Evolutionary conservation across 1,140 invertebrate species (phyloP).

Genomic region (Pseudachorutes palmiensis): DNA sequence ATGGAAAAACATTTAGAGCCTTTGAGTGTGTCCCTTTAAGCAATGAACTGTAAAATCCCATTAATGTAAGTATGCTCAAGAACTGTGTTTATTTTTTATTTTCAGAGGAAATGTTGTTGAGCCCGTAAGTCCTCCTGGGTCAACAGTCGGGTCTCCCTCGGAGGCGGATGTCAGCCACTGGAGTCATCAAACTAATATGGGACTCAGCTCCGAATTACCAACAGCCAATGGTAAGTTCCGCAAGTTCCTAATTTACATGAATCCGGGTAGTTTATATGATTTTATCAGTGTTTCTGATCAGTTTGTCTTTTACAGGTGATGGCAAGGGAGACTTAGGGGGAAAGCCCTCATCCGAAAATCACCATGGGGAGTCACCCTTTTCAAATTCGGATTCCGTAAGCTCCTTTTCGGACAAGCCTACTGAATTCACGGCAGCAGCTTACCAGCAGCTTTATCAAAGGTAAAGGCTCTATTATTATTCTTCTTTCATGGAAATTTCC

Average conservation of each 20-base stretch:
- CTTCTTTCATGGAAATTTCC: background rate
- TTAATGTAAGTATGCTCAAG: background rate
- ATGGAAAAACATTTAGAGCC: background rate
- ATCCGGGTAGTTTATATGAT: too few species aligned
- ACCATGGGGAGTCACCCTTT: slow-evolving; percentile 38
- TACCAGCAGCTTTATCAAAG: slow-evolving; percentile 36
- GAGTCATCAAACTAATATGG: slow-evolving; percentile 31
- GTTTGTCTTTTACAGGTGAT: slow-evolving; percentile 28
- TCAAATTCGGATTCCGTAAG: slow-evolving; percentile 38
- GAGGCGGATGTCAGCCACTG: slow-evolving; percentile 25
- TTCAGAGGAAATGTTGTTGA: slow-evolving; percentile 27
- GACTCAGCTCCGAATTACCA: slow-evolving; percentile 33
- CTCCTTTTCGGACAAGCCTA: slow-evolving; percentile 36
- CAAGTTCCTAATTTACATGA: too few species aligned
- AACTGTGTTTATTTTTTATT: slow-evolving; percentile 17
- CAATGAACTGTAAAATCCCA: background rate
- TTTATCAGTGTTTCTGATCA: background rate
- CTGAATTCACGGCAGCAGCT: slow-evolving; percentile 32
- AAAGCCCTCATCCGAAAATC: slow-evolving; percentile 28
- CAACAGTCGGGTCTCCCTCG: slow-evolving; percentile 19
- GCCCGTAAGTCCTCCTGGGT: slow-evolving; percentile 26
- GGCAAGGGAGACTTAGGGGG: slow-evolving; percentile 24
- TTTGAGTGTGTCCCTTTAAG: background rate
- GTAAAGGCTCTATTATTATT: slow-evolving; percentile 14
- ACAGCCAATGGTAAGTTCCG: slow-evolving; percentile 18